phyloP scores from a whole-genome alignment of 2,888 invertebrate genomes.

The Hydriomena furcata region DNA sequence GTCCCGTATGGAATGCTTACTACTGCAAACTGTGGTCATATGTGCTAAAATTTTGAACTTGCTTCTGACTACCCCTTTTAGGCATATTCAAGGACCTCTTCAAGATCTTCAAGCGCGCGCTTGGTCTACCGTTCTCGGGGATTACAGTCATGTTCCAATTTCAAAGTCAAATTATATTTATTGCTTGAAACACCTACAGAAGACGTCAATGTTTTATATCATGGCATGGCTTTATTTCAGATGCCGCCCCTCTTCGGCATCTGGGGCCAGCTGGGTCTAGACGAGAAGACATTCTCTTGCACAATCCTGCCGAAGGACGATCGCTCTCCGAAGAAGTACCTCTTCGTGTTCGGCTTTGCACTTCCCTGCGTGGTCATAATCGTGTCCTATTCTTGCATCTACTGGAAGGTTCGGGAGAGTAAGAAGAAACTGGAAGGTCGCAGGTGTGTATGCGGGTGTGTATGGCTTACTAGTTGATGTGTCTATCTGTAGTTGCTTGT shows the following conservation, averaged over 20 bases:
- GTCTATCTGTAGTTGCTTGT: not conserved
- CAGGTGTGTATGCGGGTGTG: conserved; percentile 84
- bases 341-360: conserved; percentile 92
- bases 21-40: too few relatives aligned
- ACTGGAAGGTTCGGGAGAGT: conserved; percentile 89
- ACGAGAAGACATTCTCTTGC: conserved; percentile 92
- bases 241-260: conserved; percentile 90
- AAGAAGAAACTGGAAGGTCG: conserved; percentile 89
- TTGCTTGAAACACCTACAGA: too few relatives aligned
- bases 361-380: conserved; percentile 94
- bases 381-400: conserved; percentile 93
- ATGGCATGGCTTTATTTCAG: conserved; percentile 63
- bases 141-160: too few relatives aligned
- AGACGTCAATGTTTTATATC: too few relatives aligned
- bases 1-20: too few relatives aligned
- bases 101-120: too few relatives aligned
- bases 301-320: conserved; percentile 91
- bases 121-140: too few relatives aligned
- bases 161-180: too few relatives aligned
- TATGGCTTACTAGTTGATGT: conserved; percentile 50
- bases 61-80: too few relatives aligned
- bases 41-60: too few relatives aligned
- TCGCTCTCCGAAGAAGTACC: conserved; percentile 91
- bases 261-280: conserved; percentile 93
- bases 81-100: too few relatives aligned